Conservation (phyloP, 2,888 invertebrate genomes). For the Drosophila borealis region DNA sequence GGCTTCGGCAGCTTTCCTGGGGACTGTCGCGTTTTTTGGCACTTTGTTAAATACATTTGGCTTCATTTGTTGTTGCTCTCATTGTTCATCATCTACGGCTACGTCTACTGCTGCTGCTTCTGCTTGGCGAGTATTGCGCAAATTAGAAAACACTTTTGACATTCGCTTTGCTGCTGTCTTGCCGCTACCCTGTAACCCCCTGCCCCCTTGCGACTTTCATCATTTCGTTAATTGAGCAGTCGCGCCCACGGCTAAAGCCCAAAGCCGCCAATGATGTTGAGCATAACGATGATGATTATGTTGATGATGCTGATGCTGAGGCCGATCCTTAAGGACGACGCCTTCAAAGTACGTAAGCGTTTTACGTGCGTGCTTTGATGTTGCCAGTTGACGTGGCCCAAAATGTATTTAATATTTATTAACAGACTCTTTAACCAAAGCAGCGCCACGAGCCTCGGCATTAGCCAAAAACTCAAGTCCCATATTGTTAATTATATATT, state of each 20-base stretch:
- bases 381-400: slow-evolving; percentile 45
- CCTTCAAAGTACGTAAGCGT: slow-evolving; percentile 45
- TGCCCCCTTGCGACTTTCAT: slow-evolving; percentile 22
- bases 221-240: slow-evolving; percentile 75
- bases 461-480: slow-evolving; percentile 23
- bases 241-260: slow-evolving; percentile 56
- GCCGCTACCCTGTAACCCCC: background rate
- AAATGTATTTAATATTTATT: slow-evolving; percentile 61
- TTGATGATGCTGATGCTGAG: slow-evolving; percentile 19
- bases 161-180: slow-evolving; percentile 57
- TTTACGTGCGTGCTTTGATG: slow-evolving; percentile 56
- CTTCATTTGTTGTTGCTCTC: slow-evolving; percentile 52
- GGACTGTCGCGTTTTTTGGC: slow-evolving; percentile 57
- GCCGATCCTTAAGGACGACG: slow-evolving; percentile 44
- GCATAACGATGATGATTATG: slow-evolving; percentile 3
- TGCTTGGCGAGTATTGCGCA: slow-evolving; percentile 62
- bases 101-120: slow-evolving; percentile 5
- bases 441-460: slow-evolving; percentile 24
- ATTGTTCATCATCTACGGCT: slow-evolving; percentile 24
- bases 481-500: slow-evolving; percentile 42
- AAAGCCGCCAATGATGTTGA: slow-evolving; percentile 31
- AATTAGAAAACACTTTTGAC: slow-evolving; percentile 78
- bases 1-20: slow-evolving; percentile 27
- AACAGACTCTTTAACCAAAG: slow-evolving; percentile 42
- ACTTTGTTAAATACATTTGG: slow-evolving; percentile 74